These are phyloP conservation scores for Drosophila albomicans DNA, from an alignment of 1,140 invertebrate genomes.

Conservation along the genomic window DNA sequence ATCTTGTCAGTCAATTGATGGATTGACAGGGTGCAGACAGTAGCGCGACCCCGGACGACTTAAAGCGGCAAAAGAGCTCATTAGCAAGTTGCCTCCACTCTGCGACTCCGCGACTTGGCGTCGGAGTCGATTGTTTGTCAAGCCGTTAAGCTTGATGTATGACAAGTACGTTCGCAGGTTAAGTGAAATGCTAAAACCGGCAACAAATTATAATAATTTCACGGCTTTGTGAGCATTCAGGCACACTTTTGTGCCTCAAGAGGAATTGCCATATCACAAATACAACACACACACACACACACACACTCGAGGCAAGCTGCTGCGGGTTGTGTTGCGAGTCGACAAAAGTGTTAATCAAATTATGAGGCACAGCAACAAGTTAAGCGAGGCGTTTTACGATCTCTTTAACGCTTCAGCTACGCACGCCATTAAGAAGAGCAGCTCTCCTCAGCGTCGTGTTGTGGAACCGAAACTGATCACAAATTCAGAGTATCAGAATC, in stretches of 20 bases:
- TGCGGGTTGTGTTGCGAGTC: slow-evolving; percentile 10
- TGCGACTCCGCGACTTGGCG: not conserved
- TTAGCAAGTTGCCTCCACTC: slow-evolving; percentile 8
- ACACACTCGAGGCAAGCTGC: slow-evolving; percentile 4
- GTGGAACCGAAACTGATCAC: slow-evolving; percentile 46
- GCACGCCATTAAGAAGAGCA: slow-evolving; percentile 66
- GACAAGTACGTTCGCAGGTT: slow-evolving; percentile 43
- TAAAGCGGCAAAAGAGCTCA: slow-evolving; percentile 3
- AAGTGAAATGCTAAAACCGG: slow-evolving; percentile 53
- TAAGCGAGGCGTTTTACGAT: slow-evolving; percentile 75
- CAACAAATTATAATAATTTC: slow-evolving; percentile 74
- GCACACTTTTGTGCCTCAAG: slow-evolving; percentile 30
- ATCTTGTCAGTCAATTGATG: slow-evolving; percentile 31
- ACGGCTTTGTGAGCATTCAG: slow-evolving; percentile 62
- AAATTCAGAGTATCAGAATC: slow-evolving; percentile 51
- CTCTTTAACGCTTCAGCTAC: slow-evolving; percentile 83
- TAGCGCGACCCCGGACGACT: slow-evolving; percentile 12
- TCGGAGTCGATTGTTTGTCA: slow-evolving; percentile 59
- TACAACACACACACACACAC: slow-evolving; percentile 10
- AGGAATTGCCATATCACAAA: slow-evolving; percentile 34
- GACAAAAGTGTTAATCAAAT: slow-evolving; percentile 80
- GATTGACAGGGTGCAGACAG: slow-evolving; percentile 35
- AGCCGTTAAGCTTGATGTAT: slow-evolving; percentile 39
- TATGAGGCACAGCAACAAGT: slow-evolving; percentile 63
- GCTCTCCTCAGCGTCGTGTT: not conserved